phyloP scores from a whole-genome alignment of 2,888 invertebrate species.

The Drosophila cognata region DNA sequence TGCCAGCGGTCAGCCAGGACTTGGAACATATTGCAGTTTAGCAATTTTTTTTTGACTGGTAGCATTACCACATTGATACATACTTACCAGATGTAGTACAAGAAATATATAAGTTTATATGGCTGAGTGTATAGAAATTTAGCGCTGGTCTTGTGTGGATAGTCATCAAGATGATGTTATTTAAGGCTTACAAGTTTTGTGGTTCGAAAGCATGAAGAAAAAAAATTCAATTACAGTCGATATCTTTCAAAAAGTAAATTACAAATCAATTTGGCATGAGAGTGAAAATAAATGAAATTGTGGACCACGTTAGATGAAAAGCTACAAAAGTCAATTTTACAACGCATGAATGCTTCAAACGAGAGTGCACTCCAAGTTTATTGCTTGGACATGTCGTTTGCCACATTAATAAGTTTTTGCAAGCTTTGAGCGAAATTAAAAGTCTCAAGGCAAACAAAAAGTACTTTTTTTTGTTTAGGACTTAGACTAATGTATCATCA shows the following conservation, averaged over 20 bases:
- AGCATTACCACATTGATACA: constrained; percentile 4
- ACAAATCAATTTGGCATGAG: constrained; percentile 1
- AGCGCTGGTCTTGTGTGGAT: constrained; percentile 5
- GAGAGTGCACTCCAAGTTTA: background rate
- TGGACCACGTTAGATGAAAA: background rate
- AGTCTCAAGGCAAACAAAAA: background rate
- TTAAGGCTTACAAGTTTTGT: constrained; percentile 5
- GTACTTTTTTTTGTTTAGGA: background rate
- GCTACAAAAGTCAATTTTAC: background rate
- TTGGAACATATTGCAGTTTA: constrained; percentile 17
- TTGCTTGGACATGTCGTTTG: background rate
- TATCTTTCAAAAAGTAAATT: constrained; percentile 2
- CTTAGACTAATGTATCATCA: background rate
- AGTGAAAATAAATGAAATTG: background rate
- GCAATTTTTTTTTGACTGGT: constrained; percentile 1
- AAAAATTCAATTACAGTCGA: background rate
- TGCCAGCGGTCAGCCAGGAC: background rate
- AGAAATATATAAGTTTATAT: background rate
- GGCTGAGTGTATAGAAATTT: constrained; percentile 1
- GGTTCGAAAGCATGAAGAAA: background rate
- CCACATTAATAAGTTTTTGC: background rate
- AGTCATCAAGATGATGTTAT: background rate
- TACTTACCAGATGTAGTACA: constrained; percentile 7
- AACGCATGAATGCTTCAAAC: background rate
- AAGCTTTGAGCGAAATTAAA: background rate